phyloP scores from a whole-genome alignment of 1,140 invertebrate genomes.

The Caerostris extrusa region DNA sequence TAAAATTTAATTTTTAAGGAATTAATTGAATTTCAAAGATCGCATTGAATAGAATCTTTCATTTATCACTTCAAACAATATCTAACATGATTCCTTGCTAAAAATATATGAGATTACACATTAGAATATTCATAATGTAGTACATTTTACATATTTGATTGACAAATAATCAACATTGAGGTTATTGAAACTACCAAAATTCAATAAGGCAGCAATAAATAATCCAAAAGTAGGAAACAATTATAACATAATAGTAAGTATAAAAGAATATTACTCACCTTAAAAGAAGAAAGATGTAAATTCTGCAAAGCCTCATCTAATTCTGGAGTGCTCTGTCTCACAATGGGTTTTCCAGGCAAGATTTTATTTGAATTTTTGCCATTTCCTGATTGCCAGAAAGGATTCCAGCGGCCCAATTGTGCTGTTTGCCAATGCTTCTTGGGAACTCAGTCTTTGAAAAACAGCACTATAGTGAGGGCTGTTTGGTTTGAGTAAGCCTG shows the following conservation, averaged over 20 bases:
- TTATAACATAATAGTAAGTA: neutral
- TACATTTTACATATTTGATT: no score
- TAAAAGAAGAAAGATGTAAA: constrained; percentile 81
- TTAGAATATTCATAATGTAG: no score
- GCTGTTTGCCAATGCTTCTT: constrained; percentile 82
- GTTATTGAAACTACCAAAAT: neutral
- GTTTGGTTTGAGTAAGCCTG: constrained; percentile 84
- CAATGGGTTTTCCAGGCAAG: constrained; percentile 70
- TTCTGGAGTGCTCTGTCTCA: constrained; percentile 78
- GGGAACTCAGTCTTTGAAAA: constrained; percentile 81
- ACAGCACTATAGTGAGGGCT: constrained; percentile 81
- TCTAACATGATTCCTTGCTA: no score
- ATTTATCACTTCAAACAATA: no score
- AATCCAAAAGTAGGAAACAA: neutral
- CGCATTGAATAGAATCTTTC: no score
- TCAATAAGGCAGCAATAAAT: neutral
- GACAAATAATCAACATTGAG: no score
- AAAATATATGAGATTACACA: no score
- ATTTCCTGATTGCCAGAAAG: constrained; percentile 82
- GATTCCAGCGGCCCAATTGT: constrained; percentile 85
- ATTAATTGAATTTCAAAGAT: no score
- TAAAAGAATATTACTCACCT: constrained; percentile 78
- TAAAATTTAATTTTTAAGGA: no score
- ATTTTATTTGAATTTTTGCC: constrained; percentile 45
- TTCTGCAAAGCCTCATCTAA: constrained; percentile 81